Evolutionary conservation across 2,113 vertebrate species (phyloP), one percentile per base, ranked within the genome.

Genomic region (Hydropotes inermis): DNA sequence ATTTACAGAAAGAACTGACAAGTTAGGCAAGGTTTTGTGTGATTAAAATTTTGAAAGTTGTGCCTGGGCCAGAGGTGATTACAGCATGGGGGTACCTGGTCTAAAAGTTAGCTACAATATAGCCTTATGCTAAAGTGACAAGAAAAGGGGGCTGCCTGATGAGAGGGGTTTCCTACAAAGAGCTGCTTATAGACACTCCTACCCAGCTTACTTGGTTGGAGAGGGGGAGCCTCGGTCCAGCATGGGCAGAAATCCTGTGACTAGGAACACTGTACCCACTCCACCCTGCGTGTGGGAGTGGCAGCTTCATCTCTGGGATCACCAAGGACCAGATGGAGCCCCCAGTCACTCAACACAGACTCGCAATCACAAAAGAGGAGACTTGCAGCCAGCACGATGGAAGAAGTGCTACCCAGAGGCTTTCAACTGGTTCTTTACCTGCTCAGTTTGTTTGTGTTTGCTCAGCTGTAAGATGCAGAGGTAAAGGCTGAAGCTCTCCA

Each of bases 271-370:
- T 2, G 45, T 76, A 33, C 27, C 27, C 52, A 15, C 1, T 1
- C 1, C 16, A 54, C 25, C 21, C 19, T 21, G 58, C 2, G 0
- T 39, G 15, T 13, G 3, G 1, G 11, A 33, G 15, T 13, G 12
- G 30, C n/a, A 64, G 81, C 88, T 74, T 50, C 2, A 0, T 8
- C 5, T 85, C 39, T 50, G 15, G 7, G 70, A 33, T 83, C 61
- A 43, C 50, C 4, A 21, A 52, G 43, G 47, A 88, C 39, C 25
- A 79, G 28, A 52, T n/a, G 21, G n/a, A 95, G 45, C 12, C 82
- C 23, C 23, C n/a, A 3, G 30, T 58, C 4, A 23, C 11, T 33
- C 28, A 78, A 45, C 33, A 28, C 81, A 81, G 88, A 81, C 15
- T 55, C 43, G 9, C 13, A 88, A 50, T 55, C 55, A 33, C 27